These are phyloP conservation scores for Strigamia transsilvanica DNA, from an alignment of 2,888 invertebrate genomes.

Conservation along the genomic window DNA sequence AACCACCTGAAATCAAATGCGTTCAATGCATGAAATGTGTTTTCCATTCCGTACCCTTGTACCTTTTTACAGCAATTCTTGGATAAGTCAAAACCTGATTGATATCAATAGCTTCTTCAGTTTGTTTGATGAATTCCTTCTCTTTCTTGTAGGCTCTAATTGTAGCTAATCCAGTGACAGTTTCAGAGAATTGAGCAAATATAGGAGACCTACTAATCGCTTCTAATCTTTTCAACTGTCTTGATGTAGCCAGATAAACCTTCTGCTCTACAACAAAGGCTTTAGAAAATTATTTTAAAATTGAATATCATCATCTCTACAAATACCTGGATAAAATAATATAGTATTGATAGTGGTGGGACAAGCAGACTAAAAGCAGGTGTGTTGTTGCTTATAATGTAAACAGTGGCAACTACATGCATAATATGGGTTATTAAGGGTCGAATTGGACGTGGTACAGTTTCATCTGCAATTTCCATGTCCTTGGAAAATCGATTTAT, in stretches of 20 bases:
- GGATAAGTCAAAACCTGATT: constrained; percentile 52
- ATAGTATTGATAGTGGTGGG: constrained; percentile 32
- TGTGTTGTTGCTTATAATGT: constrained; percentile 49
- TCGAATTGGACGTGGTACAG: constrained; percentile 49
- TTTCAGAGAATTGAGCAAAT: constrained; percentile 52
- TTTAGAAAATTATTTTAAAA: neutral
- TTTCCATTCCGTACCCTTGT: neutral
- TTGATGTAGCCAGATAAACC: constrained; percentile 36
- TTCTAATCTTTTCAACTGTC: constrained; percentile 52
- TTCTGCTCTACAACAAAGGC: constrained; percentile 27
- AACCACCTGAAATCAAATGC: constrained; percentile 77
- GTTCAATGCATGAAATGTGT: neutral
- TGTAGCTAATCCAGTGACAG: constrained; percentile 45
- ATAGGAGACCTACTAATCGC: constrained; percentile 53
- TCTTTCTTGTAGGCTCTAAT: constrained; percentile 50
- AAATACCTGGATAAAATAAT: constrained; percentile 52
- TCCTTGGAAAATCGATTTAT: constrained; percentile 53
- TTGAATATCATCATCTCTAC: neutral
- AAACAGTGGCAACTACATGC: constrained; percentile 51
- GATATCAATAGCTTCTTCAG: no score
- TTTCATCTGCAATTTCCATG: constrained; percentile 51
- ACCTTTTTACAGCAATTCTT: constrained; percentile 52
- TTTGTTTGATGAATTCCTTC: constrained; percentile 14
- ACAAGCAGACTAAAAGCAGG: constrained; percentile 42
- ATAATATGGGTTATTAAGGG: constrained; percentile 51